phyloP scores from a whole-genome alignment of 2,888 invertebrate species.

The Eudasyphora cyanicolor region DNA sequence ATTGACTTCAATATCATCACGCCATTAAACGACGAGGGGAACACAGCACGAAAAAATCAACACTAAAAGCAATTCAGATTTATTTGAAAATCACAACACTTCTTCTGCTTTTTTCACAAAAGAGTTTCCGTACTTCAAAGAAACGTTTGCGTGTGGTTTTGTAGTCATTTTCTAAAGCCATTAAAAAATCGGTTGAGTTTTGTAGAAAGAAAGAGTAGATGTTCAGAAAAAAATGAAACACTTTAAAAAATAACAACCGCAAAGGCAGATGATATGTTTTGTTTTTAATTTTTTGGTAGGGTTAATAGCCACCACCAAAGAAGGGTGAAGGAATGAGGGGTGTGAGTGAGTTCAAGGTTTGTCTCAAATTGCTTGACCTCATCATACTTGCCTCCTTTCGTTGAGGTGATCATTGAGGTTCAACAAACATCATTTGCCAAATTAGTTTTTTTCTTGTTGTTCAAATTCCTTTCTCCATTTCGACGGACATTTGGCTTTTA shows the following conservation, averaged over 20 bases:
- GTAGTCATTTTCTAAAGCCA: constrained; percentile 43
- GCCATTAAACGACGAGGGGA: constrained; percentile 31
- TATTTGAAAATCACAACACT: constrained; percentile 15
- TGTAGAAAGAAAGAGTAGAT: background rate
- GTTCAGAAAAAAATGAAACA: background rate
- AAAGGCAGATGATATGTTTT: background rate
- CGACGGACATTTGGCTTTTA: background rate
- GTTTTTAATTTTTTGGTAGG: too few relatives aligned
- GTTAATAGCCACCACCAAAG: too few relatives aligned
- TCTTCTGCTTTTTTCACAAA: constrained; percentile 34
- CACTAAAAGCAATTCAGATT: constrained; percentile 39
- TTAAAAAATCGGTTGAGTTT: constrained; percentile 42
- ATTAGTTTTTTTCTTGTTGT: background rate
- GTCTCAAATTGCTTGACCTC: background rate
- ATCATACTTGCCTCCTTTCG: background rate
- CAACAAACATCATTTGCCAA: background rate
- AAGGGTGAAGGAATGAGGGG: too few relatives aligned
- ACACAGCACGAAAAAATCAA: background rate
- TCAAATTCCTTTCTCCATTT: background rate
- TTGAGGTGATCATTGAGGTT: background rate
- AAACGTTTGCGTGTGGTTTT: constrained; percentile 54
- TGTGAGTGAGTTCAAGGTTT: too few relatives aligned
- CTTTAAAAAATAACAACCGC: constrained; percentile 7
- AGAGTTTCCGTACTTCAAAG: constrained; percentile 59
- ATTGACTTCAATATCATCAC: constrained; percentile 36